These are phyloP conservation scores for Zelleria hepariella DNA, from an alignment of 2,888 invertebrate species.

Conservation along the genomic window DNA sequence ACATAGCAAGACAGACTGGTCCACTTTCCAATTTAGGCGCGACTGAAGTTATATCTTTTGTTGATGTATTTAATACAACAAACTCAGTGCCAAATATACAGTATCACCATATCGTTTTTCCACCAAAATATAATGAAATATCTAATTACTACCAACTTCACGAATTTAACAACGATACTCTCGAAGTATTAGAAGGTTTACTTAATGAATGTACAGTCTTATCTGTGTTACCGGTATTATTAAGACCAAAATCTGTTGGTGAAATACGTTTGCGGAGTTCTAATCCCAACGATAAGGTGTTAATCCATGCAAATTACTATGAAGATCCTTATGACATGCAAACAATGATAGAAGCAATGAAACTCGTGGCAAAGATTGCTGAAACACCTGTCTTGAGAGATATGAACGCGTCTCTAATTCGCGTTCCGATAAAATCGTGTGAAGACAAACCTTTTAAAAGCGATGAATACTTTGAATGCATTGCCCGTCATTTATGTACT, in stretches of 20 bases:
- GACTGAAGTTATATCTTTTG: conserved; percentile 36
- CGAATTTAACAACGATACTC: conserved; percentile 27
- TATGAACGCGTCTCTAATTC: conserved; percentile 30
- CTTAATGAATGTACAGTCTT: conserved; percentile 37
- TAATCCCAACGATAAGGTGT: conserved; percentile 65
- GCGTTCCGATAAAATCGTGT: conserved; percentile 41
- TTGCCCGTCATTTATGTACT: conserved; percentile 35
- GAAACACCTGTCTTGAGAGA: conserved; percentile 34
- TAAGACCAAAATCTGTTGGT: conserved; percentile 79
- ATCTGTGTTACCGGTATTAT: conserved; percentile 68
- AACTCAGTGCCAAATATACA: conserved; percentile 39
- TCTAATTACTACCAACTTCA: conserved; percentile 32
- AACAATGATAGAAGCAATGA: conserved; percentile 29
- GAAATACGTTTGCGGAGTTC: conserved; percentile 75
- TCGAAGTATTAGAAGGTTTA: conserved; percentile 25
- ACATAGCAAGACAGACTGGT: conserved; percentile 60
- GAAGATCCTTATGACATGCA: conserved; percentile 65
- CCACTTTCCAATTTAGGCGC: conserved; percentile 51
- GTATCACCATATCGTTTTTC: conserved; percentile 34
- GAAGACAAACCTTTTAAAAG: conserved; percentile 24
- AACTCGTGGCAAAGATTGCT: conserved; percentile 22
- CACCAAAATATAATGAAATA: conserved; percentile 29
- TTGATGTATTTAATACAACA: conserved; percentile 34
- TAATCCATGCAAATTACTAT: conserved; percentile 76
- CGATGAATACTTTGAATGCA: conserved; percentile 37